phyloP scores from a whole-genome alignment of 2,888 invertebrate species.

The Hemaris fuciformis region DNA sequence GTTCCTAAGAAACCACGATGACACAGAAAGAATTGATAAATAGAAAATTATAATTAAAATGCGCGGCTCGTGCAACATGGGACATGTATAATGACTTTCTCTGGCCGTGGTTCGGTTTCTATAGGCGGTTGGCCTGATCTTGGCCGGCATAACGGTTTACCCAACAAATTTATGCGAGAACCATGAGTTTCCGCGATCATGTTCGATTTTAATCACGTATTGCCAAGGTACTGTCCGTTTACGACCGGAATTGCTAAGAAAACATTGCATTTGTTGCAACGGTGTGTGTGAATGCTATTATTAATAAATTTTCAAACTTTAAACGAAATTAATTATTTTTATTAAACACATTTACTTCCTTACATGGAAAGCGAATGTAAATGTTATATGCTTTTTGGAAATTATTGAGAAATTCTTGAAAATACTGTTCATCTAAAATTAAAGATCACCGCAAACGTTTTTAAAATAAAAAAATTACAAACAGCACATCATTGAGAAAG shows the following conservation, averaged over 20 bases:
- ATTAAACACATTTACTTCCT: not conserved
- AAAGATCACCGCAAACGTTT: too few species aligned
- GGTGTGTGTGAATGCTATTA: too few species aligned
- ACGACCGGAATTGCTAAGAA: not conserved
- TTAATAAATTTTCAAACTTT: too few species aligned
- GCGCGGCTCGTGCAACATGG: slow-evolving; percentile 46
- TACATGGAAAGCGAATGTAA: too few species aligned
- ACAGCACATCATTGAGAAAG: too few species aligned
- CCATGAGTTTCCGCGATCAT: slow-evolving; percentile 45
- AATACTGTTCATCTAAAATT: too few species aligned
- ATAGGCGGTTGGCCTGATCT: slow-evolving; percentile 49
- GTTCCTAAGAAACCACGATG: not conserved
- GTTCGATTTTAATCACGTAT: slow-evolving; percentile 54
- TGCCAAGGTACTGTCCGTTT: slow-evolving; percentile 40
- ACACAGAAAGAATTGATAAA: slow-evolving; percentile 20
- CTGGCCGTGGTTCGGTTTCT: slow-evolving; percentile 58
- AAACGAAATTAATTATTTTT: not conserved
- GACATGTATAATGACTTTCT: slow-evolving; percentile 78
- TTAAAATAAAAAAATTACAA: not conserved
- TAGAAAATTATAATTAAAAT: slow-evolving; percentile 50
- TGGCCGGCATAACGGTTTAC: slow-evolving; percentile 43
- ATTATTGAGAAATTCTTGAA: too few species aligned
- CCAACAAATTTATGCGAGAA: slow-evolving; percentile 29
- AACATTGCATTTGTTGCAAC: not conserved
- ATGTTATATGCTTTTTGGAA: too few species aligned